Percentiles rank a stretch among this genome's conserved stretches.
phyloP scores from a whole-genome alignment of 2,888 invertebrate species.

The Fragum fragum region DNA sequence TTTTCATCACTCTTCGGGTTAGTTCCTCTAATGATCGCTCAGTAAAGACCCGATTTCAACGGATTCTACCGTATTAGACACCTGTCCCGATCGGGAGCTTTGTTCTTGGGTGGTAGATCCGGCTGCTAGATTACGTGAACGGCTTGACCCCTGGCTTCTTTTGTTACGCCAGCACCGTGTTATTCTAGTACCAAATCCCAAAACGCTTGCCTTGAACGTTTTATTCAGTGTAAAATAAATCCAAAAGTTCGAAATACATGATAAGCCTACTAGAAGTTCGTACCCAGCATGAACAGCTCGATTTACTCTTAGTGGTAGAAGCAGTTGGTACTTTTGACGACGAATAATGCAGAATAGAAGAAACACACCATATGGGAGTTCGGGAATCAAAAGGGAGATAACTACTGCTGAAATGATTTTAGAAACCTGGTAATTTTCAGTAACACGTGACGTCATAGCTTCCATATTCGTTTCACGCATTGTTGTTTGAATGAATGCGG shows the following conservation, averaged over 20 bases:
- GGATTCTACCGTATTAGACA: too few relatives aligned
- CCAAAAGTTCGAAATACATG: not conserved
- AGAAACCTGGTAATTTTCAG: not conserved
- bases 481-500: not conserved
- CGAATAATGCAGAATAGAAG: not conserved
- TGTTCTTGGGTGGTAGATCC: not conserved
- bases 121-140: not conserved
- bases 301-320: not conserved
- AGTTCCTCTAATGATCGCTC: too few relatives aligned
- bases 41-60: not conserved
- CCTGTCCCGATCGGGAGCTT: not conserved
- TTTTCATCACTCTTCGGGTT: too few relatives aligned
- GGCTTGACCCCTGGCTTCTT: not conserved
- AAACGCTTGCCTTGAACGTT: not conserved
- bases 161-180: not conserved
- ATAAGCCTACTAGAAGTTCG: not conserved
- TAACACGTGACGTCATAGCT: not conserved
- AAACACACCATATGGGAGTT: slow-evolving; percentile 2
- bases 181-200: not conserved
- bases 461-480: not conserved
- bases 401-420: not conserved
- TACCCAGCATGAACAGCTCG: not conserved
- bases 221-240: slow-evolving; percentile 3
- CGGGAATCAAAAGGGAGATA: not conserved
- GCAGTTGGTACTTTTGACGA: not conserved